Evolutionary conservation across 2,113 vertebrate genomes (phyloP).

Genomic region (Pangasianodon gigas): DNA sequence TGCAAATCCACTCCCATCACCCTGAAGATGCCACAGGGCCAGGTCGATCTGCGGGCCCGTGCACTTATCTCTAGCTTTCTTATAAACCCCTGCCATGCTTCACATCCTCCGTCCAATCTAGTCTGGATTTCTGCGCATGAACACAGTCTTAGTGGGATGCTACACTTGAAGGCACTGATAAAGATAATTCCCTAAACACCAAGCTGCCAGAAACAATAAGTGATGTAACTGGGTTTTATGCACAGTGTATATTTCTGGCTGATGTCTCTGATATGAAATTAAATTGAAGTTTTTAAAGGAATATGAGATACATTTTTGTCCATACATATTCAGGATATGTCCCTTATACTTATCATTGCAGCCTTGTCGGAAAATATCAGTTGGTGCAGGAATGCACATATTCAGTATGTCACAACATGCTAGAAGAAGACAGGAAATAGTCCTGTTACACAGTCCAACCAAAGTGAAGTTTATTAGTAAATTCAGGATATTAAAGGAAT

Average conservation of each 20-base stretch:
- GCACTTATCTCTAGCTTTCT: slow-evolving; percentile 7
- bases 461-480: not conserved
- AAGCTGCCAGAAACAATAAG: slow-evolving; percentile 28
- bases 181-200: slow-evolving; percentile 7
- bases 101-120: slow-evolving; percentile 28
- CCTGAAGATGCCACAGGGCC: slow-evolving; percentile 25
- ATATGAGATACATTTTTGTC: not conserved
- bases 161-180: slow-evolving; percentile 8
- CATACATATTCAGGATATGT: not conserved
- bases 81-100: slow-evolving; percentile 28
- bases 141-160: slow-evolving; percentile 26
- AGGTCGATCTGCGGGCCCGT: not conserved
- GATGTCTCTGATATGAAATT: not conserved
- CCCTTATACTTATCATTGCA: not conserved
- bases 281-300: not conserved
- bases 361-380: not conserved
- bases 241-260: slow-evolving; percentile 8
- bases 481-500: not conserved
- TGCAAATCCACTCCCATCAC: slow-evolving; percentile 39
- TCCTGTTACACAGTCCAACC: not conserved
- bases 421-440: not conserved
- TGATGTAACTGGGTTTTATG: slow-evolving; percentile 20
- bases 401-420: not conserved
- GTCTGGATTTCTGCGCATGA: slow-evolving; percentile 23
- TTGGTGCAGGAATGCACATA: too few relatives aligned